A percentile compares a stretch with the other conserved stretches of the same genome.
phyloP scores from a whole-genome alignment of 2,113 vertebrate species.

The Noturus placidus region DNA sequence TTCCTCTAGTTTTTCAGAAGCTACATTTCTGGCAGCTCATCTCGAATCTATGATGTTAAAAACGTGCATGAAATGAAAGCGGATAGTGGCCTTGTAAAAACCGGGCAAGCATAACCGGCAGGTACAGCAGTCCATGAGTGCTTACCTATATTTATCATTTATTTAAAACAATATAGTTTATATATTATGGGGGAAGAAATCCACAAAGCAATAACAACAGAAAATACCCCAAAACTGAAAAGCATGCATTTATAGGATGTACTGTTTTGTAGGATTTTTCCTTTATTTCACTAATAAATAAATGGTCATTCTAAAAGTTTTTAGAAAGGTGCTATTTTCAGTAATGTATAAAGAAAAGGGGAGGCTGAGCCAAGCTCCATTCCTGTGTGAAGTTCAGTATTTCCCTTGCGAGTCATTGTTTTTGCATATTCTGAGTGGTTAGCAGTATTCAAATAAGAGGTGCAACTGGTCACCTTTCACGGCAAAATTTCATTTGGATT shows the following conservation, averaged over 20 bases:
- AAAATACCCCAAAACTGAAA: no score
- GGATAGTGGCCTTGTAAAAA: slow-evolving; percentile 51
- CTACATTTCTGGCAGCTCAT: slow-evolving; percentile 48
- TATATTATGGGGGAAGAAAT: not conserved
- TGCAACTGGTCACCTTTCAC: slow-evolving; percentile 55
- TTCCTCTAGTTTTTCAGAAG: slow-evolving; percentile 54
- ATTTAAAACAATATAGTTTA: not conserved
- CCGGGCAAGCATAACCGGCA: slow-evolving; percentile 19
- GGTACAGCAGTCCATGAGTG: slow-evolving; percentile 1
- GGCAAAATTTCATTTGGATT: slow-evolving; percentile 51
- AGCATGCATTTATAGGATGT: not conserved
- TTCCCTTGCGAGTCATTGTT: slow-evolving; percentile 32
- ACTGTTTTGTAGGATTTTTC: not conserved
- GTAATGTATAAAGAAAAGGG: not conserved
- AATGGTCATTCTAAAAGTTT: not conserved
- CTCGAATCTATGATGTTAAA: slow-evolving; percentile 48
- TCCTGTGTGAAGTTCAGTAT: slow-evolving; percentile 32
- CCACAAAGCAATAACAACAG: not conserved
- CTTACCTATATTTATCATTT: not conserved
- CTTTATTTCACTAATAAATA: not conserved
- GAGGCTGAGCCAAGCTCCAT: not conserved
- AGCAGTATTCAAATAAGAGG: slow-evolving; percentile 55
- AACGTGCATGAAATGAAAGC: slow-evolving; percentile 48
- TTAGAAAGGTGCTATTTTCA: not conserved
- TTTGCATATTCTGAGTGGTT: slow-evolving; percentile 54